A percentile compares a stretch with the other conserved stretches of the same genome.
Conservation (phyloP, 2,113 vertebrate species). For the Colaptes auratus region DNA sequence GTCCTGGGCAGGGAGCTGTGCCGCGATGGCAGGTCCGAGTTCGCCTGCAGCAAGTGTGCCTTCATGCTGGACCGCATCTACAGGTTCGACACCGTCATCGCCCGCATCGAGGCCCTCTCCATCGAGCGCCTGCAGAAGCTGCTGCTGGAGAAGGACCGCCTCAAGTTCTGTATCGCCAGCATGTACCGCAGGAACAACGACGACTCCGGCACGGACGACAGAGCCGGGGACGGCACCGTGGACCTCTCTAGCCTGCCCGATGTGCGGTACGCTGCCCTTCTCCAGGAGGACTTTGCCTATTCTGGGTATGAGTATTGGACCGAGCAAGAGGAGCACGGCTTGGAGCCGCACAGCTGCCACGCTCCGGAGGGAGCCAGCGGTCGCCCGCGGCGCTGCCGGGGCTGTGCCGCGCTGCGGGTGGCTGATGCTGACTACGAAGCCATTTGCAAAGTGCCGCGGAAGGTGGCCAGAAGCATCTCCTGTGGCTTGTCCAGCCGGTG, state of each 20-base stretch:
- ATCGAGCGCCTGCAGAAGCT: slow-evolving; percentile 91
- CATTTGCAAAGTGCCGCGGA: slow-evolving; percentile 89
- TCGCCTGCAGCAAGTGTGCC: slow-evolving; percentile 94
- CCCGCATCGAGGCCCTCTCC: slow-evolving; percentile 94
- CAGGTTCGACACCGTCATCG: slow-evolving; percentile 94
- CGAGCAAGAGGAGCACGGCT: slow-evolving; percentile 81
- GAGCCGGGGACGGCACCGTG: slow-evolving; percentile 64
- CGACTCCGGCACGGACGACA: slow-evolving; percentile 23
- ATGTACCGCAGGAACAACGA: slow-evolving; percentile 88
- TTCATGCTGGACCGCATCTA: slow-evolving; percentile 98
- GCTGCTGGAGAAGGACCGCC: slow-evolving; percentile 90
- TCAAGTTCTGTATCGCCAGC: slow-evolving; percentile 87
- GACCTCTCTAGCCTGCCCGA: slow-evolving; percentile 83
- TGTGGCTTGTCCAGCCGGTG: slow-evolving; percentile 81
- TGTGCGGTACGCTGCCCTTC: slow-evolving; percentile 80
- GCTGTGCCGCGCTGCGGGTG: slow-evolving; percentile 86
- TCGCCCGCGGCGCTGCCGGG: slow-evolving; percentile 84
- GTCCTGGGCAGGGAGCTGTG: slow-evolving; percentile 87
- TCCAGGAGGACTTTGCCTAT: slow-evolving; percentile 90
- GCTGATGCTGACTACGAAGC: slow-evolving; percentile 93
- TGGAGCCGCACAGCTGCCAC: slow-evolving; percentile 79
- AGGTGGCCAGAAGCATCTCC: slow-evolving; percentile 84
- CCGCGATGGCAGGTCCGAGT: slow-evolving; percentile 92
- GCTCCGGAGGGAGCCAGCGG: slow-evolving; percentile 56
- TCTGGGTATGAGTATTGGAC: slow-evolving; percentile 91